Evolutionary conservation across 2,797 vertebrate genomes (phyloP).

Genomic region (Sternarchorhynchus goeldii): DNA sequence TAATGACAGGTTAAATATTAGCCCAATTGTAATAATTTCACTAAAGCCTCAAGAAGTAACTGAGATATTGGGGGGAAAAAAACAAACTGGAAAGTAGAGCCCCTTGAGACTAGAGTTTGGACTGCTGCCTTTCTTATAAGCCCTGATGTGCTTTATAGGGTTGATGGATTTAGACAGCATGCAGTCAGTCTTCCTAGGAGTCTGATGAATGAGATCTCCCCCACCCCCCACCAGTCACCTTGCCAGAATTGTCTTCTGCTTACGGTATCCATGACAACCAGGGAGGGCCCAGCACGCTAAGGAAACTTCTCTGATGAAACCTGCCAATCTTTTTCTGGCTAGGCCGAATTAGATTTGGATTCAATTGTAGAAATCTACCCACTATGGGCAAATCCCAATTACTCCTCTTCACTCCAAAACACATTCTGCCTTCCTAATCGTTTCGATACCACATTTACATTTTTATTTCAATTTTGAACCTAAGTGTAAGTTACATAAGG

Average conservation of each 20-base stretch:
- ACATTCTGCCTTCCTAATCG: conserved; percentile 65
- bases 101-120: conserved; percentile 12
- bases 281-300: conserved; percentile 36
- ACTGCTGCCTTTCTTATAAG: conserved; percentile 24
- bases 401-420: conserved; percentile 56
- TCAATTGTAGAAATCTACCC: conserved; percentile 51
- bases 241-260: conserved; percentile 42
- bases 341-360: conserved; percentile 74
- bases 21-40: neutral
- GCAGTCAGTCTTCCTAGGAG: conserved; percentile 31
- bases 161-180: conserved; percentile 50
- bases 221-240: conserved; percentile 44
- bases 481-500: conserved; percentile 81
- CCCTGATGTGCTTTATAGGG: conserved; percentile 34
- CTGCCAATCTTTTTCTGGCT: conserved; percentile 58
- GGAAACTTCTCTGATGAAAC: conserved; percentile 51
- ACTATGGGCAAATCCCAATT: conserved; percentile 54
- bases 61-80: neutral
- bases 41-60: neutral
- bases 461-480: conserved; percentile 87
- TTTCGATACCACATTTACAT: conserved; percentile 87
- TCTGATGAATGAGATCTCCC: conserved; percentile 50
- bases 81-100: conserved; percentile 9
- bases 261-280: conserved; percentile 54
- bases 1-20: neutral